Evolutionary conservation across 2,113 vertebrate species (phyloP), one percentile per base, ranked within the genome.

Genomic region (Thymallus thymallus): DNA sequence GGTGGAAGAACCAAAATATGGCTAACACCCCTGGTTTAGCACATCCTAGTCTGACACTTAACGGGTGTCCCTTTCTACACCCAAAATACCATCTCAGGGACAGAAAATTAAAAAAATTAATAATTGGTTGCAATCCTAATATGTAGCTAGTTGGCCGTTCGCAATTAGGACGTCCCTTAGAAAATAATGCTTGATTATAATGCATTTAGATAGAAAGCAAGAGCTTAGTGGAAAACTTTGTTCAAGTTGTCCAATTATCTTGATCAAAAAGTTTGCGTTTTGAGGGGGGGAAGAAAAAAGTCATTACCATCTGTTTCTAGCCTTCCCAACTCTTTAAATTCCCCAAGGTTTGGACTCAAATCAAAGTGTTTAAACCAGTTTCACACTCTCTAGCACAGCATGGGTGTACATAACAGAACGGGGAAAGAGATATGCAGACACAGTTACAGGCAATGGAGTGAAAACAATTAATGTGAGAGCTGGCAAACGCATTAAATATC

Each of bases 241-340:
- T 68, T 79, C 69, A 86, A 91, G 84, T 60, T 85, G 89, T 90
- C 89, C 82, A 92, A 91, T 91, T 92, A 92, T 87, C 80, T 87
- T 89, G 82, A 93, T 91, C 88, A 88, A 86, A 91, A 89, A 88
- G 86, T 90, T 88, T 87, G 79, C 68, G 76, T 78, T 82, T 89
- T 89, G 77, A 80, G 35, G 9, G 35, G 35, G 35, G 67, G 74
- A 18, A 73, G 80, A 65, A 71, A 84, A 85, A 84, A 85, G 78
- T 72, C 80, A 90, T 90, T 90, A 90, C 90, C 91, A 91, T 92
- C 91, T 92, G 90, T 91, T 92, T 89, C 80, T 76, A 89, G 84
- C 80, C 78, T 81, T 79, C 79, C 24, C 77, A 76, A 76, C 87
- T 86, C 72, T 82, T 82, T 20, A 76, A 82, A 89, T 89, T 90